phyloP scores from a whole-genome alignment of 2,113 vertebrate genomes.

The Pungitius pungitius region DNA sequence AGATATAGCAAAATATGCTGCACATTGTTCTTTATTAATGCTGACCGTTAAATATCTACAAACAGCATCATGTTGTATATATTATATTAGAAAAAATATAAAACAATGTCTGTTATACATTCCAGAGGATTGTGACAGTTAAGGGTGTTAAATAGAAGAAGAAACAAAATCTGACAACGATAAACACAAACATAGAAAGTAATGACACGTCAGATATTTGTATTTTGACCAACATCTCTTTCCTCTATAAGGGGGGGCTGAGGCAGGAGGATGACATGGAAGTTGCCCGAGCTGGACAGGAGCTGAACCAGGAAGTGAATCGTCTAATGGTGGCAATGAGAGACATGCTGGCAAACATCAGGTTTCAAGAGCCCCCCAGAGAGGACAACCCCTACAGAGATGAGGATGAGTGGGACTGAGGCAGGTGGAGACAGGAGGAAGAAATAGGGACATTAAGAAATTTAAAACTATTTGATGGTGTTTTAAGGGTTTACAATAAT shows the following conservation, averaged over 20 bases:
- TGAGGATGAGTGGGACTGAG: slow-evolving; percentile 89
- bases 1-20: background rate
- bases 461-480: slow-evolving; percentile 16
- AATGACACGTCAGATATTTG: background rate
- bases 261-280: slow-evolving; percentile 84
- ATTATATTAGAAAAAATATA: too few species aligned
- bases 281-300: slow-evolving; percentile 87
- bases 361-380: slow-evolving; percentile 88
- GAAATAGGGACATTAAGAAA: background rate
- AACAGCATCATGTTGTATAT: slow-evolving; percentile 8
- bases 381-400: slow-evolving; percentile 83
- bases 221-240: background rate
- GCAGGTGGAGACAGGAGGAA: background rate
- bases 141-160: background rate
- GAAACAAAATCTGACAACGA: background rate
- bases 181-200: background rate
- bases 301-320: slow-evolving; percentile 93
- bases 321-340: slow-evolving; percentile 95
- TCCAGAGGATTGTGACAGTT: background rate
- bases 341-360: slow-evolving; percentile 97
- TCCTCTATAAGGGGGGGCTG: slow-evolving; percentile 77
- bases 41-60: slow-evolving; percentile 16
- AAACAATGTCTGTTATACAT: background rate
- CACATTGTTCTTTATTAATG: background rate
- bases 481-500: slow-evolving; percentile 15